Conservation (phyloP, 2,113 vertebrate species). For the Chloebia gouldiae region DNA sequence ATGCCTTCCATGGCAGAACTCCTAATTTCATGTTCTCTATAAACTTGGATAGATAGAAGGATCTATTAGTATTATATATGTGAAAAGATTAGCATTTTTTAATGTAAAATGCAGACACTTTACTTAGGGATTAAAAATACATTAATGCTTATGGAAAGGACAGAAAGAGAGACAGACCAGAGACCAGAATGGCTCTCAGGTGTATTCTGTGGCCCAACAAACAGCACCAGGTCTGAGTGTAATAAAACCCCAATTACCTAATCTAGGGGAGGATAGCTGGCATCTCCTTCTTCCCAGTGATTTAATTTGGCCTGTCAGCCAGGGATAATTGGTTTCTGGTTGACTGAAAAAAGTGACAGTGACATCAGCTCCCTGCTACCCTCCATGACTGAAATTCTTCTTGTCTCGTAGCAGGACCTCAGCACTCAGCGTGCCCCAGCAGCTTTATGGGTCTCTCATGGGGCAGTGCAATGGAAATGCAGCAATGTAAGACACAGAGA, state of each 20-base stretch:
- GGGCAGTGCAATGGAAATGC: background rate
- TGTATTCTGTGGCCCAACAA: background rate
- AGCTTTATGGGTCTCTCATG: background rate
- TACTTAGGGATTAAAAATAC: background rate
- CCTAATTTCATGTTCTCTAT: background rate
- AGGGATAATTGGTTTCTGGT: slow-evolving; percentile 55
- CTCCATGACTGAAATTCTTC: slow-evolving; percentile 44
- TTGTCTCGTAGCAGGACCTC: background rate
- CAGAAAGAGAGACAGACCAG: background rate
- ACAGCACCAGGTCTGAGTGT: background rate
- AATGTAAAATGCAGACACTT: background rate
- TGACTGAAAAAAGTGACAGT: slow-evolving; percentile 48
- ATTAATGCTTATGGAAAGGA: background rate
- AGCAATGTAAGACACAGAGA: background rate
- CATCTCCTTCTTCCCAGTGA: background rate
- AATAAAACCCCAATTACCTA: slow-evolving; percentile 12
- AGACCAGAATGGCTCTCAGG: background rate
- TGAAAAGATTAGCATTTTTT: background rate
- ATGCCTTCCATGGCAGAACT: background rate
- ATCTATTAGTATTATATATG: background rate
- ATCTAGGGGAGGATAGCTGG: background rate
- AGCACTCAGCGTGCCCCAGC: background rate
- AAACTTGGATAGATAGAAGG: background rate
- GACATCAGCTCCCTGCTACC: slow-evolving; percentile 53
- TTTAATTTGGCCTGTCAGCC: slow-evolving; percentile 52